These are phyloP conservation scores for Apostichopus leukothele DNA, from an alignment of 53 echinoderm and acorn worm species.

Conservation along the genomic window DNA sequence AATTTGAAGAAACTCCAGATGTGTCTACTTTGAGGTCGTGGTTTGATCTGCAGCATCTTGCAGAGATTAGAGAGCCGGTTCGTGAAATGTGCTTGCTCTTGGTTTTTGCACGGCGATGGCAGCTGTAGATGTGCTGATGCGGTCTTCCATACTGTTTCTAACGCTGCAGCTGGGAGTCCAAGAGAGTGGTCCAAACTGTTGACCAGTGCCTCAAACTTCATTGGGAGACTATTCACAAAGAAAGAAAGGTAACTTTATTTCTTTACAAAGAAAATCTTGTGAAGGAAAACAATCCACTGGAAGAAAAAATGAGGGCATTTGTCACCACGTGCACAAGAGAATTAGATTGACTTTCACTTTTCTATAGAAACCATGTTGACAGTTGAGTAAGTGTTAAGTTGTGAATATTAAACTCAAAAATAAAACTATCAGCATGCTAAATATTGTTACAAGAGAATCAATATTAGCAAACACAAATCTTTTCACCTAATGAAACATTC, in stretches of 20 bases:
- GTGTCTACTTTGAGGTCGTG: not conserved
- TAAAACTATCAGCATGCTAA: too few species aligned
- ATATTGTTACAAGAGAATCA: too few species aligned
- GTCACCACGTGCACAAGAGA: not conserved
- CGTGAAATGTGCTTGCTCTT: constrained; percentile 48
- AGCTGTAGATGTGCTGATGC: constrained; percentile 51
- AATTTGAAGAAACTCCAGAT: constrained; percentile 25
- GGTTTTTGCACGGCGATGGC: constrained; percentile 70
- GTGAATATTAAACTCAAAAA: too few species aligned
- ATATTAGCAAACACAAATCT: too few species aligned
- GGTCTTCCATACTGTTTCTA: constrained; percentile 54
- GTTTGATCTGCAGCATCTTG: constrained; percentile 50
- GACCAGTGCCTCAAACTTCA: constrained; percentile 51
- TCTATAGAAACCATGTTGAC: too few species aligned
- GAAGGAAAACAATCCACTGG: too few species aligned
- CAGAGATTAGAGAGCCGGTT: constrained; percentile 51
- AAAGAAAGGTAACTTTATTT: too few species aligned
- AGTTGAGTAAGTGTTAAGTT: too few species aligned
- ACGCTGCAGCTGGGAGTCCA: constrained; percentile 53
- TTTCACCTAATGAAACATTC: too few species aligned
- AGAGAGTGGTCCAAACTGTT: constrained; percentile 55
- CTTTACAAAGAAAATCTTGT: too few species aligned
- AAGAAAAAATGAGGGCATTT: not conserved
- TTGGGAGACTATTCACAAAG: constrained; percentile 43
- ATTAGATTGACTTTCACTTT: too few species aligned